Base-by-base conservation (phyloP, 2,113 vertebrate genomes). In the Mugil cephalus region DNA sequence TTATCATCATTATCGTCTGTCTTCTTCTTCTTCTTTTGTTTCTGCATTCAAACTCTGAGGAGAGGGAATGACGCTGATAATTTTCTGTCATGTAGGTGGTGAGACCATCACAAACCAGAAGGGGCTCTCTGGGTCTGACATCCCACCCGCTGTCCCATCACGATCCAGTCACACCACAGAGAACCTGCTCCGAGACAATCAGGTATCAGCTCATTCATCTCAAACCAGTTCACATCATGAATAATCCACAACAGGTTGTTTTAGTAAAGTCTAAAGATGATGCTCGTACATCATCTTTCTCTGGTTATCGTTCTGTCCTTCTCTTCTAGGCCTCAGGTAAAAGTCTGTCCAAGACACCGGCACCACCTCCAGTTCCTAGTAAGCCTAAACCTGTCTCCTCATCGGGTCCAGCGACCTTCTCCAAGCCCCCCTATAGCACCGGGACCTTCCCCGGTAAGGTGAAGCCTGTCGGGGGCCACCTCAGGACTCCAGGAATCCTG, bases 151-250 rank as follows among this genome's bases (percentile, higher is more conserved):
- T 35, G 58, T 91, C 46, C 91, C 88, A 0, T 86, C 96, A 77
- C 90, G 95, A 51, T 96, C 95, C 19, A 96, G 95, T 90, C 96
- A 96, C 89, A 96, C 93, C 83, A 93, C 94, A 0, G 96, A 98
- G 52, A 96, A 95, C 50, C 94, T 95, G 60, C 82, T 95, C 45
- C 83, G 94, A 55, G 95, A 98, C 43, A 89, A 87, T 10, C 96
- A 98, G 96, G 97, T 98, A 91, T 30, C 38, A 45, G 3, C 11
- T 42, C 9, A 18, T 42, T 50, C 1, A 30, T 42, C 8, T 17
- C 11, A 19, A 9, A 8, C 0, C 8, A 38, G 13, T 6, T n/a
- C 2, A 13, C 40, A 48, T 12, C 18, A 24, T 21, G n/a, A n/a
- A n/a, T n/a, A n/a, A n/a, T n/a, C n/a, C n/a, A n/a, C n/a, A n/a